A percentile compares a stretch with the other conserved stretches of the same genome.
Evolutionary conservation across 2,113 vertebrate genomes (phyloP).

Genomic region (Muntiacus muntjak): DNA sequence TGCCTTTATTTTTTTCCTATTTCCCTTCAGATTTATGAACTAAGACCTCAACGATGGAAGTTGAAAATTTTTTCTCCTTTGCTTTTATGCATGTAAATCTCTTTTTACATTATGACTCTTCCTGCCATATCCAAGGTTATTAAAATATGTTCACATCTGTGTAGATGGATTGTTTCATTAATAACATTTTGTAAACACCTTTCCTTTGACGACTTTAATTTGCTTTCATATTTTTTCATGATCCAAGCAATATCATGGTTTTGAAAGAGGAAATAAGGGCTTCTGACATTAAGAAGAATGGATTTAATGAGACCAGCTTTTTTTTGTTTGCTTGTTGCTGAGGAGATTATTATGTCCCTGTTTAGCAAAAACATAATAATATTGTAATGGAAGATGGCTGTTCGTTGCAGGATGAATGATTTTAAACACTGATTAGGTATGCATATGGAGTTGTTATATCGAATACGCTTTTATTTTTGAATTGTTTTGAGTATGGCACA

Average conservation of each 20-base stretch:
- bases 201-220: not conserved
- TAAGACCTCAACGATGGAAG: constrained; percentile 21
- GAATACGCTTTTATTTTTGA: not conserved
- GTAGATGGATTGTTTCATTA: constrained; percentile 51
- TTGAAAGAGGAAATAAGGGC: not conserved
- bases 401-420: not conserved
- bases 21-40: constrained; percentile 33
- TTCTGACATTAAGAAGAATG: constrained; percentile 5
- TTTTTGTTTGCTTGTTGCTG: not conserved
- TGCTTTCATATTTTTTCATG: constrained; percentile 31
- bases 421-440: not conserved
- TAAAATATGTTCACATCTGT: constrained; percentile 59
- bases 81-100: not conserved
- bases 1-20: constrained; percentile 23
- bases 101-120: not conserved
- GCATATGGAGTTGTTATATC: not conserved
- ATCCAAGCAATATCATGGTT: not conserved
- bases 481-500: not conserved
- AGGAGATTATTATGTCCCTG: not conserved
- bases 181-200: constrained; percentile 57
- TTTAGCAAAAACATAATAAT: not conserved
- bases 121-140: not conserved
- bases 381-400: not conserved
- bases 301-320: not conserved
- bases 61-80: not conserved